Evolutionary conservation across 2,113 vertebrate genomes (phyloP).

Genomic region (Aspidoscelis tigris): DNA sequence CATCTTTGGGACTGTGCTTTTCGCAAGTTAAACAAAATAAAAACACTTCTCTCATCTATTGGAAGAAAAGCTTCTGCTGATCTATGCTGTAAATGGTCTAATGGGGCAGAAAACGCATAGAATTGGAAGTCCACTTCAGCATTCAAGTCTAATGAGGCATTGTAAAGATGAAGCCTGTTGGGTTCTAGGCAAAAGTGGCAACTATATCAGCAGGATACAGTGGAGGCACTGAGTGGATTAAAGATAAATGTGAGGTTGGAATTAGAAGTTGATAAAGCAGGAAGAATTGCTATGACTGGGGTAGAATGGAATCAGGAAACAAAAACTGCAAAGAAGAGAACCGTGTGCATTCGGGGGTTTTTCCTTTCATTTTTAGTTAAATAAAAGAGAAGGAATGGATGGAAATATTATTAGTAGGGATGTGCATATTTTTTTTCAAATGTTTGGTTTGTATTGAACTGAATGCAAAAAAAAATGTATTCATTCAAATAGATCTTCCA

Average conservation of each 20-base stretch:
- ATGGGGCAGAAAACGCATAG: slow-evolving; percentile 1
- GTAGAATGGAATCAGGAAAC: not conserved
- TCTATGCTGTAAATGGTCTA: not conserved
- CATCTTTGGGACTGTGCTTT: not conserved
- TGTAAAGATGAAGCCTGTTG: not conserved
- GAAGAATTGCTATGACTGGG: not conserved
- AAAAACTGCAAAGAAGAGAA: not conserved
- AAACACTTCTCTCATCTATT: not conserved
- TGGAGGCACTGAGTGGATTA: not conserved
- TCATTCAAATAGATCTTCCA: too few relatives aligned
- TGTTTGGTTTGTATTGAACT: too few relatives aligned
- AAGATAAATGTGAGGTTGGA: not conserved
- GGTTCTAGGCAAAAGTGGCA: not conserved
- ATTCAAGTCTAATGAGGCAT: slow-evolving; percentile 17
- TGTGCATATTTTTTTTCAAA: too few relatives aligned
- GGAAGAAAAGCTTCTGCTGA: slow-evolving; percentile 6
- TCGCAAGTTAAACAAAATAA: slow-evolving; percentile 9
- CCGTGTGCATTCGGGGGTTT: too few relatives aligned
- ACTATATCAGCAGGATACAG: not conserved
- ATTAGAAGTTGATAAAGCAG: not conserved
- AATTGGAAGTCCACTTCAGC: slow-evolving; percentile 7
- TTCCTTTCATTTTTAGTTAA: too few relatives aligned
- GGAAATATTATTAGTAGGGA: too few relatives aligned
- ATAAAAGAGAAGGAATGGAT: too few relatives aligned
- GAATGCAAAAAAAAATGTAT: too few relatives aligned